These are phyloP conservation scores for Baryphthengus martii DNA, from an alignment of 2,113 vertebrate genomes.

Conservation along the genomic window DNA sequence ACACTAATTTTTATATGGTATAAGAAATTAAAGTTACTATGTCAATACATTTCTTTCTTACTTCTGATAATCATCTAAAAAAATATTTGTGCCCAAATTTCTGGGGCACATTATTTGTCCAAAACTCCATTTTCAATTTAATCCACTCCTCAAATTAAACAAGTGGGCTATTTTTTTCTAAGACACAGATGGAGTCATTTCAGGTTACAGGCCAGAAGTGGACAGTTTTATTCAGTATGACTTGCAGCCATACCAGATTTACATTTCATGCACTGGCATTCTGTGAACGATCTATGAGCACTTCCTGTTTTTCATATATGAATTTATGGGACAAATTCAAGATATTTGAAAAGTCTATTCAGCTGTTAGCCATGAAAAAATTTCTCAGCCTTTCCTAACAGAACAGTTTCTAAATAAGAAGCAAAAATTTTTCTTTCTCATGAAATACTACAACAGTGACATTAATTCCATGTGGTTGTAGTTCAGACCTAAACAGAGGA, in stretches of 20 bases:
- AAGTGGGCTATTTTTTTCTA: background rate
- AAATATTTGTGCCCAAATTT: background rate
- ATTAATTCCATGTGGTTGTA: conserved; percentile 32
- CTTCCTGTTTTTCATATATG: background rate
- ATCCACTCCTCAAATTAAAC: background rate
- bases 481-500: conserved; percentile 46
- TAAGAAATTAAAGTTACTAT: background rate
- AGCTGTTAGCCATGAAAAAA: background rate
- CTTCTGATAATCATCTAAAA: background rate
- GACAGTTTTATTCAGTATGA: background rate
- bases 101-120: background rate
- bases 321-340: background rate
- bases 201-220: background rate
- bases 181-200: background rate
- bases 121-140: background rate
- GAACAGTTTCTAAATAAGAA: conserved; percentile 4
- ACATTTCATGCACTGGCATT: background rate
- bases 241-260: background rate
- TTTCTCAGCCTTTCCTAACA: background rate
- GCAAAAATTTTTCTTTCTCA: conserved; percentile 33
- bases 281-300: background rate
- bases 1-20: background rate
- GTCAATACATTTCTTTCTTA: background rate
- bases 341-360: background rate
- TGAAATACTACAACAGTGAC: conserved; percentile 34